Evolutionary conservation across 2,888 invertebrate species (phyloP).

Genomic region (Drosophila fulvimacula): DNA sequence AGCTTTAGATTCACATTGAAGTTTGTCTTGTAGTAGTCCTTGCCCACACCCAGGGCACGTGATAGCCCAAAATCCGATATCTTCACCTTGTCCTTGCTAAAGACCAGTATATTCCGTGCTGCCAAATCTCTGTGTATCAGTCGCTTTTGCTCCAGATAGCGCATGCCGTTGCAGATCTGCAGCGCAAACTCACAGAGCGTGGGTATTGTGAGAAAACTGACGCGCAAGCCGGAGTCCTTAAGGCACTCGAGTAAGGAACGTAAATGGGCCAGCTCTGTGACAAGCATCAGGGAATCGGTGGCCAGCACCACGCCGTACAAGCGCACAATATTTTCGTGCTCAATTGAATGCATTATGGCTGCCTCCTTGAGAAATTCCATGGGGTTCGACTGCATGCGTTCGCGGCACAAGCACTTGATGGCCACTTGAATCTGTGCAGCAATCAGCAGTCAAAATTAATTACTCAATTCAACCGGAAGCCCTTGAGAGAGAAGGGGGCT

Average conservation of each 20-base stretch:
- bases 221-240: conserved; percentile 94
- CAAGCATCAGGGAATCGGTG: conserved; percentile 92
- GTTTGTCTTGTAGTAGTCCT: conserved; percentile 99
- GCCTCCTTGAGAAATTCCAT: conserved; percentile 99
- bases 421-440: conserved; percentile 94
- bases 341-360: conserved; percentile 98
- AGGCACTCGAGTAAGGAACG: conserved; percentile 97
- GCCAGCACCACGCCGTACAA: conserved; percentile 98
- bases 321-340: conserved; percentile 98
- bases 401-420: conserved; percentile 97
- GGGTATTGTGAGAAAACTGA: conserved; percentile 95
- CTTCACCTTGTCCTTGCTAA: conserved; percentile 97
- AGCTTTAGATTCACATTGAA: conserved; percentile 98
- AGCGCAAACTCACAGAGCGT: conserved; percentile 97
- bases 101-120: conserved; percentile 98
- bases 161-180: conserved; percentile 99
- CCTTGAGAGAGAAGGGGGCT: neutral
- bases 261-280: conserved; percentile 97
- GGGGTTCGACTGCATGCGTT: conserved; percentile 97
- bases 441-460: conserved; percentile 38
- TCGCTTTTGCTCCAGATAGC: conserved; percentile 97
- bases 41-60: conserved; percentile 97
- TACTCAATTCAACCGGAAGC: conserved; percentile 42
- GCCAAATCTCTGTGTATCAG: conserved; percentile 99
- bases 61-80: conserved; percentile 99